A percentile compares a stretch with the other conserved stretches of the same genome.
phyloP scores from a whole-genome alignment of 2,113 vertebrate genomes.

The Aythya baeri region DNA sequence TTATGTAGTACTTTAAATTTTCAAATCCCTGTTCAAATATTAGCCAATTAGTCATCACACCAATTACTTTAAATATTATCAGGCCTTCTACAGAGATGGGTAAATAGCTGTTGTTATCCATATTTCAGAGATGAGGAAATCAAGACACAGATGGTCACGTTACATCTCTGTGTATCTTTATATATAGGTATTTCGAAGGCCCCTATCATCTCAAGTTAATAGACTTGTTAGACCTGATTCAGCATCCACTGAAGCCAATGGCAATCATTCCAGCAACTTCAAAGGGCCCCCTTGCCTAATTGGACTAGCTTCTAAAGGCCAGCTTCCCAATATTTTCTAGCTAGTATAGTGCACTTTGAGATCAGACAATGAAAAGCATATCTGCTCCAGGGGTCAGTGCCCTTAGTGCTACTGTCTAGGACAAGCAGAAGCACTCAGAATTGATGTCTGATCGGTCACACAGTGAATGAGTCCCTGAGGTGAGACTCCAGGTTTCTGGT shows the following conservation, averaged over 20 bases:
- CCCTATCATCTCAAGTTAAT: not conserved
- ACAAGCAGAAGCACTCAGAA: not conserved
- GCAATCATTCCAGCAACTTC: not conserved
- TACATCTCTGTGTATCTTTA: not conserved
- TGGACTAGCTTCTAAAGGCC: not conserved
- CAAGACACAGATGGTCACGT: not conserved
- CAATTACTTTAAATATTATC: constrained; percentile 57
- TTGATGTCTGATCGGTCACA: not conserved
- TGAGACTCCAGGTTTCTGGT: fast-evolving
- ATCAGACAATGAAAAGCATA: not conserved
- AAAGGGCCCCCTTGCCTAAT: not conserved
- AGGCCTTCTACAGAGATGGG: constrained; percentile 6
- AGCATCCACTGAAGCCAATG: not conserved
- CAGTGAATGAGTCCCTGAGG: not conserved
- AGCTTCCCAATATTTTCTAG: not conserved
- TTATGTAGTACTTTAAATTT: constrained; percentile 36
- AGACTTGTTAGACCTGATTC: not conserved
- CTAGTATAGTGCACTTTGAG: not conserved
- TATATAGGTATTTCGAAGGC: constrained; percentile 20
- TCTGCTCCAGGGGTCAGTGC: not conserved
- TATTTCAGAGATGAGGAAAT: constrained; percentile 23
- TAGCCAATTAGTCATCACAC: constrained; percentile 53
- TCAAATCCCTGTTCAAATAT: constrained; percentile 60
- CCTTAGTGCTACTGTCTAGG: not conserved
- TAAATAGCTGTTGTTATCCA: constrained; percentile 38